These are phyloP conservation scores for Argentina silus DNA, from an alignment of 2,797 vertebrate species.

Conservation along the genomic window DNA sequence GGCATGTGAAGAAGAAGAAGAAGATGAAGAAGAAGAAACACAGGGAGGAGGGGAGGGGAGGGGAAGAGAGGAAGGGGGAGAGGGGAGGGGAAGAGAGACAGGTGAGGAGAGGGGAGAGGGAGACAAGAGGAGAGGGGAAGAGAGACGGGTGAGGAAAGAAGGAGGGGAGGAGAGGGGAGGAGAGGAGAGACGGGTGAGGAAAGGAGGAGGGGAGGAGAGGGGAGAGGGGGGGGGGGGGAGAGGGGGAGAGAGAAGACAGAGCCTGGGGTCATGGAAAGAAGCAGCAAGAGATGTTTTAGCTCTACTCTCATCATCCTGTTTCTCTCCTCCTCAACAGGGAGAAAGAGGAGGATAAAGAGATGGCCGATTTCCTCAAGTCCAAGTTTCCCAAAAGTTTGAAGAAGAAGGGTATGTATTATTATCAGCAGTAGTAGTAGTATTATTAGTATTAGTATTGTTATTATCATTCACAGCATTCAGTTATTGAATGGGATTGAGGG, in stretches of 20 bases:
- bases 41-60: not conserved
- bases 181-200: too few species aligned
- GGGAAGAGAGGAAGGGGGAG: slow-evolving; percentile 6
- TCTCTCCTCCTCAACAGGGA: slow-evolving; percentile 73
- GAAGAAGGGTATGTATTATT: slow-evolving; percentile 79
- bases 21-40: too few species aligned
- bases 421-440: too few species aligned
- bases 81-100: not conserved
- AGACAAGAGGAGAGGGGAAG: not conserved
- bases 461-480: too few species aligned
- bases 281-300: not conserved
- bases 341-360: slow-evolving; percentile 90
- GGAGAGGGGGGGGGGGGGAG: too few species aligned
- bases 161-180: too few species aligned
- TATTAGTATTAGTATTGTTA: too few species aligned
- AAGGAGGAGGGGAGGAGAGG: too few species aligned
- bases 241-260: not conserved
- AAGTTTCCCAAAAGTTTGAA: slow-evolving; percentile 82
- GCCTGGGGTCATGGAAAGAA: not conserved
- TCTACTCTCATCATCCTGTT: not conserved
- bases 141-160: too few species aligned
- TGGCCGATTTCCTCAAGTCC: slow-evolving; percentile 88
- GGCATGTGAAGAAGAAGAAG: not conserved
- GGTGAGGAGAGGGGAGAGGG: too few species aligned
- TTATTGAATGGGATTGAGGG: too few species aligned